Percentiles rank a stretch among this genome's conserved stretches.
Conservation (phyloP, 2,888 invertebrate genomes). For the Tetramorium bicarinatum region DNA sequence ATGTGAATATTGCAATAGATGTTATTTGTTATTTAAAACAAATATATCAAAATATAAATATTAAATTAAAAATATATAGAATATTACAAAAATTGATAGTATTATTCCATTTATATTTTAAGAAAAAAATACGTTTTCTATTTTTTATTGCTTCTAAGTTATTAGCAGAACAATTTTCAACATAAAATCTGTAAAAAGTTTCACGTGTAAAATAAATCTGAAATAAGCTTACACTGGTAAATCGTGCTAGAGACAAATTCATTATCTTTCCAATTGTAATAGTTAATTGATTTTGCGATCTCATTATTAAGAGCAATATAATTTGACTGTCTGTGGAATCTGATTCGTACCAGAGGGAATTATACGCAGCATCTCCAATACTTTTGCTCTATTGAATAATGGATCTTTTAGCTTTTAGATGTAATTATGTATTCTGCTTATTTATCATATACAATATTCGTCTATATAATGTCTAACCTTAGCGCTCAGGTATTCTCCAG, state of each 20-base stretch:
- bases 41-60: background rate
- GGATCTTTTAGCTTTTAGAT: background rate
- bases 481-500: conserved; percentile 72
- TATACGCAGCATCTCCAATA: conserved; percentile 64
- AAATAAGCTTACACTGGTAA: conserved; percentile 57
- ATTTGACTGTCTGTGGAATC: conserved; percentile 54
- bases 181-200: background rate
- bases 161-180: background rate
- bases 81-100: background rate
- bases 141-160: background rate
- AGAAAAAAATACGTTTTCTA: background rate
- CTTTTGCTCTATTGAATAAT: conserved; percentile 57
- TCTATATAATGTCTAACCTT: conserved; percentile 60
- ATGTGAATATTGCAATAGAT: background rate
- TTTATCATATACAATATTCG: background rate
- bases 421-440: background rate
- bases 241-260: conserved; percentile 61
- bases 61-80: background rate
- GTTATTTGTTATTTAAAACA: background rate
- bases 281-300: conserved; percentile 59
- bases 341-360: conserved; percentile 67
- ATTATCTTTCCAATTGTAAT: conserved; percentile 69
- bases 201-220: background rate
- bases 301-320: conserved; percentile 60
- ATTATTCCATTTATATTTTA: background rate